phyloP scores from a whole-genome alignment of 2,888 invertebrate species.

The Podotricha telesiphe region DNA sequence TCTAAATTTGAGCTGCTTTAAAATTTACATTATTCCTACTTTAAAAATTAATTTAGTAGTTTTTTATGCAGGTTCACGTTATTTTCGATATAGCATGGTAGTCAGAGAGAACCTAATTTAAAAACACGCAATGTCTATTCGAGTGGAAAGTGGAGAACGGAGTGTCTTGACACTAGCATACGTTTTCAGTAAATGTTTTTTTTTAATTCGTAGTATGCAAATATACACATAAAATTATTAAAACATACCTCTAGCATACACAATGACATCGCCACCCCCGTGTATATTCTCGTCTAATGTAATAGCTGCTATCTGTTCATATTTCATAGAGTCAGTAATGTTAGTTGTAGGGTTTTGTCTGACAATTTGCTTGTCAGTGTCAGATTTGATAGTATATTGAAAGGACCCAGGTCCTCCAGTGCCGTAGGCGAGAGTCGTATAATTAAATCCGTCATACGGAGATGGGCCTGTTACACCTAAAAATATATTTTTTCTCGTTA shows the following conservation, averaged over 20 bases:
- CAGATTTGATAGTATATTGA: constrained; percentile 69
- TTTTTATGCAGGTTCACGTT: too few species aligned
- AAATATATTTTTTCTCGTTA: constrained; percentile 43
- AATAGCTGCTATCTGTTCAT: constrained; percentile 89
- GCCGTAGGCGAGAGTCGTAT: constrained; percentile 90
- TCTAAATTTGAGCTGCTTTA: too few species aligned
- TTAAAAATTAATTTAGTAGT: too few species aligned
- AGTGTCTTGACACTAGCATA: too few species aligned
- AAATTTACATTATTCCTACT: too few species aligned
- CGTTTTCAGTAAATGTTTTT: too few species aligned
- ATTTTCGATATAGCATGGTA: too few species aligned
- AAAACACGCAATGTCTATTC: too few species aligned
- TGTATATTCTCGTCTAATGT: constrained; percentile 89
- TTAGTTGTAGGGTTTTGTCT: constrained; percentile 85
- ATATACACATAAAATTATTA: neutral
- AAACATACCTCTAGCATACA: constrained; percentile 88
- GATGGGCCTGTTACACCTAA: constrained; percentile 86
- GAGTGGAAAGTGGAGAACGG: too few species aligned
- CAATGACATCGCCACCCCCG: constrained; percentile 92
- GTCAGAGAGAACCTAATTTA: too few species aligned
- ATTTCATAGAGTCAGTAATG: constrained; percentile 86
- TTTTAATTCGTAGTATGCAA: too few species aligned
- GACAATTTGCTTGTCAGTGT: constrained; percentile 59
- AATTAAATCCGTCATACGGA: constrained; percentile 85
- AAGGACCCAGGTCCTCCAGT: constrained; percentile 89